A percentile compares a stretch with the other conserved stretches of the same genome.
These are phyloP conservation scores for Noctua fimbriata DNA, from an alignment of 2,888 invertebrate genomes.

Conservation along the genomic window DNA sequence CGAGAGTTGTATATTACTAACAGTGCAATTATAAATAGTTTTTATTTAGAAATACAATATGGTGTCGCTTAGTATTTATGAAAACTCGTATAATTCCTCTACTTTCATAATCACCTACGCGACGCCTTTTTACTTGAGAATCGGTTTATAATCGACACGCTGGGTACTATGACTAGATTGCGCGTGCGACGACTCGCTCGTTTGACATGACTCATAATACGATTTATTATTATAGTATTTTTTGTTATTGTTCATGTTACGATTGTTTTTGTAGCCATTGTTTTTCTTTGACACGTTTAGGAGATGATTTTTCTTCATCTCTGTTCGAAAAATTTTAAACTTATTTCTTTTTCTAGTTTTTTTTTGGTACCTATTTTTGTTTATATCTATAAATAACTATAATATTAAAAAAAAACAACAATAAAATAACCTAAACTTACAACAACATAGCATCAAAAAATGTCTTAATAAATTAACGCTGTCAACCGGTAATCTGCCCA, in stretches of 20 bases:
- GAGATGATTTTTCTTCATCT: background rate
- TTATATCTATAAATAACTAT: too few relatives aligned
- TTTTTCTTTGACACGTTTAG: background rate
- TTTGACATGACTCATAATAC: conserved; percentile 18
- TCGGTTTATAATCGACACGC: conserved; percentile 44
- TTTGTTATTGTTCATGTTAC: conserved; percentile 17
- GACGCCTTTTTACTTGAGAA: conserved; percentile 32
- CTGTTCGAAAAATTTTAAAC: background rate
- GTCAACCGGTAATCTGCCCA: too few relatives aligned
- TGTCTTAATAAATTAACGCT: too few relatives aligned
- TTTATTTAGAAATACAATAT: background rate
- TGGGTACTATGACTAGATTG: conserved; percentile 11
- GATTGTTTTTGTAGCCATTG: conserved; percentile 5
- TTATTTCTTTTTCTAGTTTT: background rate
- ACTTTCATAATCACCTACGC: conserved; percentile 13
- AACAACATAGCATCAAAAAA: too few relatives aligned
- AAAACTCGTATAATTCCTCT: background rate
- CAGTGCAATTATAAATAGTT: too few relatives aligned
- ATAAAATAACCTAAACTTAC: too few relatives aligned
- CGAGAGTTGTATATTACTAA: background rate
- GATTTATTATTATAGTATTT: conserved; percentile 8
- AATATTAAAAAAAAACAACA: too few relatives aligned
- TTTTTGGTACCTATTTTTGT: too few relatives aligned
- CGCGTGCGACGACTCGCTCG: conserved; percentile 30
- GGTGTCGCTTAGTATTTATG: background rate